Base-by-base conservation (phyloP, 2,888 invertebrate species). In the Octonoba sinensis region DNA sequence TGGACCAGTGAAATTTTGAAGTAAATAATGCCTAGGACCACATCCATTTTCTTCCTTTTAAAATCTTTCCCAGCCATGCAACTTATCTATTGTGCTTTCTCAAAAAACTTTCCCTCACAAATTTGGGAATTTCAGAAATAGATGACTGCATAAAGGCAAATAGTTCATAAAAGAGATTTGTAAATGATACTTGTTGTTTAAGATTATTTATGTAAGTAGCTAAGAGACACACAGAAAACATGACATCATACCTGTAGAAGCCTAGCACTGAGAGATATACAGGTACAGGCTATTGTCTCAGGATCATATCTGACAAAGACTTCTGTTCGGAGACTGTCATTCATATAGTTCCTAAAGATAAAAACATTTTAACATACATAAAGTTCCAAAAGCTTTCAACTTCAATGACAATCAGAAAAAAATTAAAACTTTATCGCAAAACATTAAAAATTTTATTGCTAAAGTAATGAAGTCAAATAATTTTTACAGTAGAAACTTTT, bases 231-330 rank as follows among this genome's bases (percentile, higher is more conserved):
- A 18, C 8, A 16, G 16, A 16, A 72, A 62, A 27, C 16, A 47
- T 60, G 24, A 16, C 6, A 20, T 60, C 24, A 60, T 22, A 97
- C 91, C 85, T 93, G 93, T 44, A 97, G 91, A 87, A 95, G 94
- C 18, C 98, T 92, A 2, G 97, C 96, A 49, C 98, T 96, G 69
- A 99, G 90, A 88, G 95, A 97, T 85, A 99, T 97, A 88, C 99
- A 99, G n/a, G 99, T 98, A 89, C 98, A 98, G 0, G 99, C 99
- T 76, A 99, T 97, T 0, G 97, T 96, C 89, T 99, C 99, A 0
- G 99, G 98, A 82, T 94, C 94, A 88, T 96, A 97, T 62, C 96
- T 92, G 88, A 99, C 93, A 89, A 99, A 99, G 0, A 97, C 97
- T 89, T 99, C 96, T 0, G 98, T 97, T 49, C 99, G 91, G 65